Base-by-base conservation (phyloP, 2,888 invertebrate species). In the Drosophila limbata region DNA sequence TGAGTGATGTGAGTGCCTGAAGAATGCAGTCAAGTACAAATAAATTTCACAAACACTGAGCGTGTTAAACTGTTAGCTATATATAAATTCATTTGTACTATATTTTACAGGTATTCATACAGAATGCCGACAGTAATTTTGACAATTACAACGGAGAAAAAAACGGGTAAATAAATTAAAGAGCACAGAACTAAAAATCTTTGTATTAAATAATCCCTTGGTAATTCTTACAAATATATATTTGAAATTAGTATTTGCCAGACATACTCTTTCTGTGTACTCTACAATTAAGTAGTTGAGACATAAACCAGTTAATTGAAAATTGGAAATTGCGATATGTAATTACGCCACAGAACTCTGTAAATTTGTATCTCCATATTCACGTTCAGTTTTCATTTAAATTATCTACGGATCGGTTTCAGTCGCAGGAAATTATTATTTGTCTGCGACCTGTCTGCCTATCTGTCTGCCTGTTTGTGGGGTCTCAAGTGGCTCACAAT, bases 371-470 rank as follows among this genome's bases (percentile, higher is more conserved):
- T 37, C 17, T 66, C 51, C 37, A 65, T 63, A 50, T 55, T 59
- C 62, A 69, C 62, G 56, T 62, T 80, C 66, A 33, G 66, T 66
- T 79, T 77, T 57, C 65, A 73, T 70, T 70, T 64, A 73, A 89
- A 84, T 73, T 78, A 70, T 48, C 73, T 59, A 60, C 51, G 35
- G 70, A 51, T 62, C 71, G 55, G 42, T 68, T 4, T 17, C 40
- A 87, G 17, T 57, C 45, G 13, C 25, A 37, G 79, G 85, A 89
- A 89, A 88, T 73, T 73, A 88, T 84, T 79, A 88, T 69, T 61
- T 68, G 82, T 84, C 84, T 84, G 81, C 63, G 71, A 72, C 69
- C 69, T 71, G 84, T 84, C 88, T 87, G 62, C 15, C 28, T 5
- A 8, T 28, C 28, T 8, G 8, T 51, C 28, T 87, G 62, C 15